These are phyloP conservation scores for Callorhinus ursinus DNA, from an alignment of 2,113 vertebrate species.

Conservation along the genomic window DNA sequence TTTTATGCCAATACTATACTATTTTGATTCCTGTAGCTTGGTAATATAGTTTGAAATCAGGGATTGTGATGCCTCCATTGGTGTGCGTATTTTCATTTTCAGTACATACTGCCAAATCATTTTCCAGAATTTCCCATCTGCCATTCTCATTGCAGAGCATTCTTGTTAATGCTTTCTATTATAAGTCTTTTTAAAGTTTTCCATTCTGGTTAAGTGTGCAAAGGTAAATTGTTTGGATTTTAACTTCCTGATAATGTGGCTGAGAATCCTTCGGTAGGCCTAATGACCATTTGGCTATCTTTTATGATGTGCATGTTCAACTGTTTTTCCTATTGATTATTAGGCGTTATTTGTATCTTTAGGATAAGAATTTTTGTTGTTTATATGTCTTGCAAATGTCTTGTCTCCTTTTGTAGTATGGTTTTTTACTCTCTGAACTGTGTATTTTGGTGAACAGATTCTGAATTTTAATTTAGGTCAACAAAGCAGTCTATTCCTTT, in stretches of 20 bases:
- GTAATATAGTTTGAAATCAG: not conserved
- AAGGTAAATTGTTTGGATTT: not conserved
- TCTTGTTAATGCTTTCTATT: not conserved
- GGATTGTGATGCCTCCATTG: not conserved
- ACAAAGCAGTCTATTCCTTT: not conserved
- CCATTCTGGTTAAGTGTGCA: not conserved
- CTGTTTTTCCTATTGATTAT: not conserved
- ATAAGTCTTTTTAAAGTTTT: not conserved
- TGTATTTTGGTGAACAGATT: not conserved
- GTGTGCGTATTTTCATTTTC: not conserved
- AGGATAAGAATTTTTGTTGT: not conserved
- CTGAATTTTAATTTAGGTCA: not conserved
- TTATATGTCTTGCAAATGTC: not conserved
- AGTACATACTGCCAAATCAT: not conserved
- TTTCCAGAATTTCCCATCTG: not conserved
- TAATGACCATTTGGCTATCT: not conserved
- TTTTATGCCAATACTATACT: not conserved
- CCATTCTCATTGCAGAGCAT: not conserved
- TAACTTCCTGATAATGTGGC: not conserved
- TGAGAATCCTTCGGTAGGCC: not conserved
- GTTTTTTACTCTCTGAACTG: not conserved
- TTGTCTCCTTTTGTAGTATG: not conserved
- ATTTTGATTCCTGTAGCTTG: not conserved
- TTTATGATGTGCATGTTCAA: not conserved
- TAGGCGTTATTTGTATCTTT: not conserved